These are phyloP conservation scores for Reticulitermes speratus DNA, from an alignment of 1,140 invertebrate genomes.

Conservation along the genomic window DNA sequence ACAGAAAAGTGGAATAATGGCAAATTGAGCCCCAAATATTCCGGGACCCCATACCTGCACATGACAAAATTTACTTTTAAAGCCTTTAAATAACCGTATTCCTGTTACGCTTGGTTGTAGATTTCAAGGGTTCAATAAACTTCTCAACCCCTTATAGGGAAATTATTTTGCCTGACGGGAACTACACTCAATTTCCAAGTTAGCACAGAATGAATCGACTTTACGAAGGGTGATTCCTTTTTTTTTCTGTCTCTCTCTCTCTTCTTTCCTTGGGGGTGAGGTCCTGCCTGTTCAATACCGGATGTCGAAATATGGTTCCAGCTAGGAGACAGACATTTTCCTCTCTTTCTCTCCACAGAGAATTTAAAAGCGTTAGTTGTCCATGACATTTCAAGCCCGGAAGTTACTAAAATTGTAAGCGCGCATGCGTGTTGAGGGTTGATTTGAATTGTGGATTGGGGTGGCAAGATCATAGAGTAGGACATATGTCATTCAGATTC, in stretches of 20 bases:
- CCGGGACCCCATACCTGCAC: too few species aligned
- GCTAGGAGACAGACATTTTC: neutral
- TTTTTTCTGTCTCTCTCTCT: neutral
- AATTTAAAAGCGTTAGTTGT: neutral
- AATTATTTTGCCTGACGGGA: neutral
- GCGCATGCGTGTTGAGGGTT: neutral
- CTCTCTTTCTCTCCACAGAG: neutral
- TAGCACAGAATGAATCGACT: neutral
- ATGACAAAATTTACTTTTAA: too few species aligned
- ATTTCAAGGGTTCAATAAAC: neutral
- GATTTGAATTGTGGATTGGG: neutral
- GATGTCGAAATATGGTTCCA: constrained; percentile 10
- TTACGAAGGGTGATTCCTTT: constrained; percentile 5
- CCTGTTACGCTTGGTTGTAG: neutral
- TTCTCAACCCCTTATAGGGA: neutral
- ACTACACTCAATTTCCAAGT: constrained; percentile 16
- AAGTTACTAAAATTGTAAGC: constrained; percentile 3
- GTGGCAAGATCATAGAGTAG: neutral
- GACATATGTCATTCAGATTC: neutral
- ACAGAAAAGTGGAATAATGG: too few species aligned
- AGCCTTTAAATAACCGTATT: neutral
- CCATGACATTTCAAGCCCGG: neutral
- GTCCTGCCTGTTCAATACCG: neutral
- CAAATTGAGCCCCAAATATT: too few species aligned
- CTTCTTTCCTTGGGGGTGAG: neutral